phyloP scores from a whole-genome alignment of 35 echinoderm and acorn worm genomes.

The Strongylocentrotus purpuratus region DNA sequence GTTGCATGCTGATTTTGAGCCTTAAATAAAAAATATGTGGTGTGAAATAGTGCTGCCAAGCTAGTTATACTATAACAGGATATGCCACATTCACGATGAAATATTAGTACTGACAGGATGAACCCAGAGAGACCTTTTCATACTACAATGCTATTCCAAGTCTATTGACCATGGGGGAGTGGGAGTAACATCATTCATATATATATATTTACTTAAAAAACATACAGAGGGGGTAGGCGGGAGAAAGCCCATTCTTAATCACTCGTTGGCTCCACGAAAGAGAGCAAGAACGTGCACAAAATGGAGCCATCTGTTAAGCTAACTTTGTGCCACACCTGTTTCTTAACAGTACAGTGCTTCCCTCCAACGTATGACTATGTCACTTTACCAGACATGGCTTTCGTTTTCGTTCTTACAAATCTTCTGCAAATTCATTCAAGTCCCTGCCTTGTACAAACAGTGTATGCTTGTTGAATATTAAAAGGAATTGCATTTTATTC shows the following conservation, averaged over 20 bases:
- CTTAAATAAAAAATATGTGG: too few species aligned
- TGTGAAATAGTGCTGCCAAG: too few species aligned
- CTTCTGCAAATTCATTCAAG: background rate
- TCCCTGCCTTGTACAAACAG: background rate
- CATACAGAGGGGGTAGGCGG: background rate
- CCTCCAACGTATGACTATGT: background rate
- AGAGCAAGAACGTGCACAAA: background rate
- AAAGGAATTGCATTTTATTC: background rate
- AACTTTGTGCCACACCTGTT: background rate
- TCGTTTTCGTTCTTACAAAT: background rate
- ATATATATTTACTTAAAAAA: background rate
- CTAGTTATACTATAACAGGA: too few species aligned
- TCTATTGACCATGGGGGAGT: background rate
- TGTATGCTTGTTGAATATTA: background rate
- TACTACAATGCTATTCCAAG: background rate
- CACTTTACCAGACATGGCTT: background rate
- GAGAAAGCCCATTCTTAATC: background rate
- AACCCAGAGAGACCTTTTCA: background rate
- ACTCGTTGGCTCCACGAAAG: background rate
- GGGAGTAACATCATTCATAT: background rate
- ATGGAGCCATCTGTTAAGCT: background rate
- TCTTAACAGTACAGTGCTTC: background rate
- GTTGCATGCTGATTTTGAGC: too few species aligned
- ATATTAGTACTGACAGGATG: background rate
- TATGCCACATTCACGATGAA: too few species aligned